These are phyloP conservation scores for Hystrix brachyura DNA, from an alignment of 2,113 vertebrate genomes.

Conservation along the genomic window DNA sequence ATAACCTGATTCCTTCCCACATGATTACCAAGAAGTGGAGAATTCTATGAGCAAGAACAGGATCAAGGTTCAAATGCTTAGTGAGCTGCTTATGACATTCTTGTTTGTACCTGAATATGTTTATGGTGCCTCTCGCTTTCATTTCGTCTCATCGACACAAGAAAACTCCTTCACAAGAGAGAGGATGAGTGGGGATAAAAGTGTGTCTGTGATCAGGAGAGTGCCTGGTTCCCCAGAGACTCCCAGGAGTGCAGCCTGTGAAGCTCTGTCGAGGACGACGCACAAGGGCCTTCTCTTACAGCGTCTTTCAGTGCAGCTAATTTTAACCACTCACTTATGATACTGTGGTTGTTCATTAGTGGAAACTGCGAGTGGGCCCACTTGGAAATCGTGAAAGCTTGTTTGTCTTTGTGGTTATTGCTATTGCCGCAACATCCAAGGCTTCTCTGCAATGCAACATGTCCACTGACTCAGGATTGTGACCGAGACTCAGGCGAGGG, in stretches of 20 bases:
- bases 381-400: neutral
- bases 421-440: too few relatives aligned
- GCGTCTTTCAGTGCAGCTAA: neutral
- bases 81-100: accelerated
- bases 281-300: neutral
- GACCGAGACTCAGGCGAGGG: accelerated
- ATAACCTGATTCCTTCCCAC: neutral
- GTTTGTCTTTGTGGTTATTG: neutral
- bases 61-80: accelerated
- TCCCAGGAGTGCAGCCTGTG: accelerated
- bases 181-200: neutral
- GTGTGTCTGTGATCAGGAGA: neutral
- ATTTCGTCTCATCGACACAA: neutral
- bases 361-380: neutral
- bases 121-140: neutral
- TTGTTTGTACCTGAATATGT: neutral
- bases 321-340: neutral
- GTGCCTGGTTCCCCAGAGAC: accelerated
- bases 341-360: accelerated
- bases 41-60: accelerated
- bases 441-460: accelerated
- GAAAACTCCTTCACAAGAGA: neutral
- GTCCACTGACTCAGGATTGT: accelerated
- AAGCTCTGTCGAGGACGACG: neutral
- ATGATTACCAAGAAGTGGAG: neutral